Evolutionary conservation across 2,113 vertebrate species (phyloP).

Genomic region (Ornithorhynchus anatinus): DNA sequence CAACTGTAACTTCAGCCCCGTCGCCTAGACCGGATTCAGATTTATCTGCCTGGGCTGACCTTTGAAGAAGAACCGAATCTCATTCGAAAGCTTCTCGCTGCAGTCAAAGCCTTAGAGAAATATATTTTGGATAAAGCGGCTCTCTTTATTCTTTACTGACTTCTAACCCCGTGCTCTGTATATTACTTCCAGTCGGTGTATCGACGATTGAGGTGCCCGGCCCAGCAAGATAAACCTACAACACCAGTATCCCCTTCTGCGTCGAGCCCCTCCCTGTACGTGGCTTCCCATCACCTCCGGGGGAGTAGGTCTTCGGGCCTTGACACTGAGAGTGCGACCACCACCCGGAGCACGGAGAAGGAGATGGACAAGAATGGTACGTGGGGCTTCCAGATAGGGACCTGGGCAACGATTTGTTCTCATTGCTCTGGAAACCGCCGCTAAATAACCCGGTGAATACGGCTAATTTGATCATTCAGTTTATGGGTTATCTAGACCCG

Average conservation of each 20-base stretch:
- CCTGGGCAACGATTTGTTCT: no score
- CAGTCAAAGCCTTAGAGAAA: background rate
- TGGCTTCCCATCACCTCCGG: slow-evolving; percentile 58
- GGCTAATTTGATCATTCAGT: no score
- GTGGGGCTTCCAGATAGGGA: background rate
- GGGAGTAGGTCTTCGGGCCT: slow-evolving; percentile 52
- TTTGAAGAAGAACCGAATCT: no score
- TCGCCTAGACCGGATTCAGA: no score
- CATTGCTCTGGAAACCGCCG: no score
- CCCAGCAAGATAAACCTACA: slow-evolving; percentile 62
- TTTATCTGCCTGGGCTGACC: no score
- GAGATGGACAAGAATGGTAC: slow-evolving; percentile 75
- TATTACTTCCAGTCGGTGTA: slow-evolving; percentile 60
- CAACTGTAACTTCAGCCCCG: no score
- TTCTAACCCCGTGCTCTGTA: background rate
- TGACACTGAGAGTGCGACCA: slow-evolving; percentile 57
- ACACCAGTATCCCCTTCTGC: slow-evolving; percentile 63
- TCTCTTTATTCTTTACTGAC: background rate
- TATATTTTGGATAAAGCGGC: background rate
- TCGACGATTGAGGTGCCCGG: slow-evolving; percentile 61
- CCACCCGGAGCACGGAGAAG: slow-evolving; percentile 57
- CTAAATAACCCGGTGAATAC: no score
- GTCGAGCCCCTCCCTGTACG: slow-evolving; percentile 61
- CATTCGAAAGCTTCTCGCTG: background rate
- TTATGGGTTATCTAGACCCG: no score